These are phyloP conservation scores for Rana temporaria DNA, from an alignment of 2,113 vertebrate genomes.

Conservation along the genomic window DNA sequence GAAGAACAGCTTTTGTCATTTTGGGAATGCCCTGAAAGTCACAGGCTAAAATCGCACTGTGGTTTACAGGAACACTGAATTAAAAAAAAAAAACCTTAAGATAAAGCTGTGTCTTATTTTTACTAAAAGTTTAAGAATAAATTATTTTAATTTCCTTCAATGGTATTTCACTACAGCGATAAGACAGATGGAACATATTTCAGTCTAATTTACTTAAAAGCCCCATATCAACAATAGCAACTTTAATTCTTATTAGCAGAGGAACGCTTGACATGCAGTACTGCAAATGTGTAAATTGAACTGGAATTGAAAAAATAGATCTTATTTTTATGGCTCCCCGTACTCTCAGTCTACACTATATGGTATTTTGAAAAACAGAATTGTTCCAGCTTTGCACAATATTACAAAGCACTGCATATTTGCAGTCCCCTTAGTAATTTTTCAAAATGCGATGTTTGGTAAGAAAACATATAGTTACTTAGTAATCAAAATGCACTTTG, in stretches of 20 bases:
- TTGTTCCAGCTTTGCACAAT: slow-evolving; percentile 21
- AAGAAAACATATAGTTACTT: slow-evolving; percentile 25
- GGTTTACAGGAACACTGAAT: too few species aligned
- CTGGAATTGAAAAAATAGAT: slow-evolving; percentile 47
- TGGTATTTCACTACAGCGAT: not conserved
- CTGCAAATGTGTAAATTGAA: slow-evolving; percentile 46
- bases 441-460: not conserved
- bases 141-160: slow-evolving; percentile 24
- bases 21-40: too few species aligned
- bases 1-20: too few species aligned
- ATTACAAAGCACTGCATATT: slow-evolving; percentile 4
- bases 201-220: slow-evolving; percentile 36
- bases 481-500: slow-evolving; percentile 3
- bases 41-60: too few species aligned
- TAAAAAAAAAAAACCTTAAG: too few species aligned
- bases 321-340: slow-evolving; percentile 46
- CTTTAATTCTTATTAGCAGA: slow-evolving; percentile 53
- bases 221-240: slow-evolving; percentile 35
- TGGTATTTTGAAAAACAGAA: slow-evolving; percentile 19
- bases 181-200: slow-evolving; percentile 42
- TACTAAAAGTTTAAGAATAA: slow-evolving; percentile 1
- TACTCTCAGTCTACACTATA: not conserved
- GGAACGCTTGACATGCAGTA: slow-evolving; percentile 41
- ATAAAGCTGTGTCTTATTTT: not conserved
- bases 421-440: slow-evolving; percentile 1